Conservation (phyloP, 2,888 invertebrate genomes). For the Hypomecis punctinalis region DNA sequence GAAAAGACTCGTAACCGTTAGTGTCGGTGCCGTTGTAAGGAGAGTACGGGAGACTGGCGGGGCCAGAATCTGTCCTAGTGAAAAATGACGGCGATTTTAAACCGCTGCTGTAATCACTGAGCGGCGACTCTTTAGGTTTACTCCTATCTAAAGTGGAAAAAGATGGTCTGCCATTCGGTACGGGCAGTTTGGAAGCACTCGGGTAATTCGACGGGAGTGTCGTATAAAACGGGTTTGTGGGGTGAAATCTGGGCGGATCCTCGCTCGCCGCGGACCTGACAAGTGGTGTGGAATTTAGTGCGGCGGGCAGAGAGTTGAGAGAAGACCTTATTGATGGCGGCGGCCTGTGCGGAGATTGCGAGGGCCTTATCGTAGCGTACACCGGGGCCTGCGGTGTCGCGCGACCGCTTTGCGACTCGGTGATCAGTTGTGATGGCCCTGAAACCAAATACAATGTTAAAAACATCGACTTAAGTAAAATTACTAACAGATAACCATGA, state of each 20-base stretch:
- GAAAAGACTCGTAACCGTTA: slow-evolving; percentile 56
- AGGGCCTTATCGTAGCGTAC: slow-evolving; percentile 75
- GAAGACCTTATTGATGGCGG: slow-evolving; percentile 62
- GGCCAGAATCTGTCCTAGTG: slow-evolving; percentile 59
- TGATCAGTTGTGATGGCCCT: slow-evolving; percentile 78
- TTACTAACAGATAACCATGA: too few species aligned
- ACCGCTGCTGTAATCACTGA: slow-evolving; percentile 58
- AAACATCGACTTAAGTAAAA: neutral
- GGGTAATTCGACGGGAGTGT: slow-evolving; percentile 75
- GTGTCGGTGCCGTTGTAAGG: slow-evolving; percentile 53
- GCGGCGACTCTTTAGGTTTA: slow-evolving; percentile 62
- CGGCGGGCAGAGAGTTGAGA: slow-evolving; percentile 65
- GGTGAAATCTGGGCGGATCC: slow-evolving; percentile 73
- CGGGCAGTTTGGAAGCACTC: slow-evolving; percentile 76
- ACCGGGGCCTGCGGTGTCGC: slow-evolving; percentile 77
- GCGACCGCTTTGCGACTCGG: slow-evolving; percentile 64
- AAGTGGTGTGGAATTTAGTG: slow-evolving; percentile 67
- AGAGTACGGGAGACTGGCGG: slow-evolving; percentile 60
- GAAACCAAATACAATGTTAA: slow-evolving; percentile 52
- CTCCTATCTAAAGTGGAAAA: slow-evolving; percentile 72
- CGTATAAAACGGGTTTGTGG: slow-evolving; percentile 81
- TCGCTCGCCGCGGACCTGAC: slow-evolving; percentile 67
- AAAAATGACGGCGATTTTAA: slow-evolving; percentile 66
- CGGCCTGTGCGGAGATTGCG: slow-evolving; percentile 63
- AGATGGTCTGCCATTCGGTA: slow-evolving; percentile 70